phyloP scores from a whole-genome alignment of 2,113 vertebrate species.

The Syngnathus floridae region DNA sequence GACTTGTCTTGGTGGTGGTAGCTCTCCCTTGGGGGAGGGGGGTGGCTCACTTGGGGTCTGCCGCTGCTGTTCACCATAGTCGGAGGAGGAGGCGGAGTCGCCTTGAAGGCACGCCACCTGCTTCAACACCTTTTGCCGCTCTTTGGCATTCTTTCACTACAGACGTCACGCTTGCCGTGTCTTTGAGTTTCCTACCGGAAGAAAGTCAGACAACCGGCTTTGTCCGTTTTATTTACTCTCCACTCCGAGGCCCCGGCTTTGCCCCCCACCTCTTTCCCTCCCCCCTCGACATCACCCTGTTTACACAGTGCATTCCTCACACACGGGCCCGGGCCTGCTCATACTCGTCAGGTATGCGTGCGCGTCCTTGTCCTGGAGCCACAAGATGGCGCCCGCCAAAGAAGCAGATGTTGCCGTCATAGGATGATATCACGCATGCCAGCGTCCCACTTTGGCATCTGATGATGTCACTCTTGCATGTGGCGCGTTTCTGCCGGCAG shows the following conservation, averaged over 20 bases:
- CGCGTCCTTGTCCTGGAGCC: neutral
- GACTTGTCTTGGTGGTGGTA: constrained; percentile 10
- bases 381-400: neutral
- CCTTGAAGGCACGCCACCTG: neutral
- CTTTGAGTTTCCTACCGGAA: constrained; percentile 37
- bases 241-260: constrained; percentile 12
- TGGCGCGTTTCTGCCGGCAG: constrained; percentile 49
- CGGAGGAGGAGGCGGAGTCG: neutral
- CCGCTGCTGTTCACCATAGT: neutral
- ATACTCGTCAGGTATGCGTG: constrained; percentile 42
- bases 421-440: neutral
- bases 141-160: constrained; percentile 13
- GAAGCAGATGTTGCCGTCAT: neutral
- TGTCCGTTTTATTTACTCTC: constrained; percentile 51
- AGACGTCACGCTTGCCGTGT: constrained; percentile 2
- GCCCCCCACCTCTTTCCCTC: neutral
- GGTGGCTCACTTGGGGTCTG: constrained; percentile 2
- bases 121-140: neutral
- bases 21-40: constrained; percentile 4
- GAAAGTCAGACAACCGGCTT: constrained; percentile 42
- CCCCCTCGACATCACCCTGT: constrained; percentile 34
- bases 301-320: constrained; percentile 61
- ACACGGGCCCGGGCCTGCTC: constrained; percentile 36
- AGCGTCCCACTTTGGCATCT: neutral
- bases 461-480: neutral